These are phyloP conservation scores for Hetaerina americana DNA, from an alignment of 1,140 invertebrate genomes.

Conservation along the genomic window DNA sequence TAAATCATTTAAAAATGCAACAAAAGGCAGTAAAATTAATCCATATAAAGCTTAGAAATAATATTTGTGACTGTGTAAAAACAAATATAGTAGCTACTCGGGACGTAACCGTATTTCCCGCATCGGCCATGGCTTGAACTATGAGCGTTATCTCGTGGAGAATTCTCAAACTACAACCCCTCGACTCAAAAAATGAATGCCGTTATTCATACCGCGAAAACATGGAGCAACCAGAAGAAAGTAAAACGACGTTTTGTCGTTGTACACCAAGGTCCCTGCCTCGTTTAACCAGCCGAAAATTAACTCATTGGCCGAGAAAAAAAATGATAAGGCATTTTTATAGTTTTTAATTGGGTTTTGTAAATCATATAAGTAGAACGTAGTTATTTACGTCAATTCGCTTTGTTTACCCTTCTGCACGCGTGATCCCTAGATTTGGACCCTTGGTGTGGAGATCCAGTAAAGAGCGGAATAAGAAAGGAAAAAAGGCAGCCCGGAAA, in stretches of 20 bases:
- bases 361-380: too few relatives aligned
- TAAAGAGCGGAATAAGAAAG: slow-evolving; percentile 48
- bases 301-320: background rate
- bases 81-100: too few relatives aligned
- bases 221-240: background rate
- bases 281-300: background rate
- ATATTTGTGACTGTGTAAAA: too few relatives aligned
- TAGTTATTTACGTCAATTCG: background rate
- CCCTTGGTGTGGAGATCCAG: slow-evolving; percentile 55
- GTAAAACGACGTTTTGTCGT: too few relatives aligned
- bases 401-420: background rate
- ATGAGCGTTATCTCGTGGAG: background rate
- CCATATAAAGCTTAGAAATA: too few relatives aligned
- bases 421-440: slow-evolving; percentile 38
- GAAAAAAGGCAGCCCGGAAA: slow-evolving; percentile 49
- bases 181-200: background rate
- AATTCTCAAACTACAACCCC: background rate
- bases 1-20: too few relatives aligned
- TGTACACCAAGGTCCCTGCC: background rate
- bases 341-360: background rate
- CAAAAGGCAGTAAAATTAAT: too few relatives aligned
- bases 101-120: too few relatives aligned
- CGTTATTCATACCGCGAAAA: background rate
- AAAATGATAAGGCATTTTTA: background rate
- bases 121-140: too few relatives aligned